These are phyloP conservation scores for Labeo catla DNA, from an alignment of 2,113 vertebrate genomes.

Conservation along the genomic window DNA sequence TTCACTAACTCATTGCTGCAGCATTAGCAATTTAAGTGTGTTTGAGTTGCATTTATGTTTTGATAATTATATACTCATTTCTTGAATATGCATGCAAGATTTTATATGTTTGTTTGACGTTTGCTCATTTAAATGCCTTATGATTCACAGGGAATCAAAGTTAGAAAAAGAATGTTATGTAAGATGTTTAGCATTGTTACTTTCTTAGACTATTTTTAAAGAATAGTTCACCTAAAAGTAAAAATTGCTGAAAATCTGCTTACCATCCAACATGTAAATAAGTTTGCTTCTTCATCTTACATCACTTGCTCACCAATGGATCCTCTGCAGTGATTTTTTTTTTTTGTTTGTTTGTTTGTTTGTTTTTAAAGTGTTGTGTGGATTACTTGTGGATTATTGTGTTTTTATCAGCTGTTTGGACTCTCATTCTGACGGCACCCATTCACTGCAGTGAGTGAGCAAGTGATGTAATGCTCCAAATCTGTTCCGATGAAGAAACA, in stretches of 20 bases:
- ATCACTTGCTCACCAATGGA: too few relatives aligned
- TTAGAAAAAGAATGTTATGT: not conserved
- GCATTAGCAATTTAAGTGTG: not conserved
- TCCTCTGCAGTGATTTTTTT: not conserved
- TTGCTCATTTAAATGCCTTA: not conserved
- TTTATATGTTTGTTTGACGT: not conserved
- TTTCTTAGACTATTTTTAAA: not conserved
- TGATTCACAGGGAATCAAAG: not conserved
- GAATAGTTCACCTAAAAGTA: too few relatives aligned
- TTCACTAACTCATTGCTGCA: not conserved
- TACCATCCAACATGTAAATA: not conserved
- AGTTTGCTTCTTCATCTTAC: too few relatives aligned
- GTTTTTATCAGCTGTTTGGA: not conserved
- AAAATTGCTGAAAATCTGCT: not conserved
- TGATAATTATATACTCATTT: not conserved
- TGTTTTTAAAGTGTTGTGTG: too few relatives aligned
- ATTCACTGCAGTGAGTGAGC: too few relatives aligned
- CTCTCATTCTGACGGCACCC: too few relatives aligned
- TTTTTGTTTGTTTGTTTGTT: too few relatives aligned
- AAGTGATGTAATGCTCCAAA: too few relatives aligned
- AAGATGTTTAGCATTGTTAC: not conserved
- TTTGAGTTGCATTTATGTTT: not conserved
- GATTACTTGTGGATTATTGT: too few relatives aligned
- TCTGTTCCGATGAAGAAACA: too few relatives aligned
- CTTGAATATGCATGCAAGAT: not conserved